Percentiles rank a stretch among this genome's conserved stretches.
Evolutionary conservation across 1,140 invertebrate species (phyloP).

Genomic region (Hylaeus anthracinus): DNA sequence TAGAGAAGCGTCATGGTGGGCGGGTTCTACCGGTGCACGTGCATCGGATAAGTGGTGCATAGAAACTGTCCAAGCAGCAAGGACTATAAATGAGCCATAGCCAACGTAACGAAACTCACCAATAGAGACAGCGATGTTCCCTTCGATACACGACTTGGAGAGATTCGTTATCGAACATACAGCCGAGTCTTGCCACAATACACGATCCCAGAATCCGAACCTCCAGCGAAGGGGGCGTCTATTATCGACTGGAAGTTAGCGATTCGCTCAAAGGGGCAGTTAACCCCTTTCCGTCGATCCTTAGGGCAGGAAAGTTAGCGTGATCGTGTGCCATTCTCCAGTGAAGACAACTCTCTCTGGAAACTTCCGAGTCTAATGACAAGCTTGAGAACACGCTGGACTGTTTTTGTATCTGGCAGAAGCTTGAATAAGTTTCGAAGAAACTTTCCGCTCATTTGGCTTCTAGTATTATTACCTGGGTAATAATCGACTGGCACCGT

Average conservation of each 20-base stretch:
- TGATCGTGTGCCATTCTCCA: not conserved
- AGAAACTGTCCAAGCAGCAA: constrained; percentile 6
- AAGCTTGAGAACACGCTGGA: not conserved
- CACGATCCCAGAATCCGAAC: constrained; percentile 3
- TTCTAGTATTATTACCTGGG: too few species aligned
- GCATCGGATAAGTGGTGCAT: constrained; percentile 10
- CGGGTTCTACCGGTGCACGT: not conserved
- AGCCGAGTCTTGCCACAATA: not conserved
- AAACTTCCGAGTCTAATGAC: not conserved
- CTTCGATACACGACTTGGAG: not conserved
- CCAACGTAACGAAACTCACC: constrained; percentile 30
- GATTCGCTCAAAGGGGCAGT: constrained; percentile 26
- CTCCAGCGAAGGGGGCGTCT: not conserved
- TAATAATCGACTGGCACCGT: too few species aligned
- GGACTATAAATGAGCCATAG: constrained; percentile 16
- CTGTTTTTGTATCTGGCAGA: not conserved
- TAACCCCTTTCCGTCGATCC: constrained; percentile 19
- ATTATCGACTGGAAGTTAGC: constrained; percentile 9
- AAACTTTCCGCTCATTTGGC: not conserved
- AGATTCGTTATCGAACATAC: constrained; percentile 31
- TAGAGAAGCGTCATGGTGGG: too few species aligned
- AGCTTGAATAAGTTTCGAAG: not conserved
- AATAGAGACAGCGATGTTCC: not conserved
- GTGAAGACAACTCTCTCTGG: not conserved
- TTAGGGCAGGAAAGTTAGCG: not conserved